A percentile compares a stretch with the other conserved stretches of the same genome.
phyloP scores from a whole-genome alignment of 2,888 invertebrate genomes.

The Archaeoteleia sp. region DNA sequence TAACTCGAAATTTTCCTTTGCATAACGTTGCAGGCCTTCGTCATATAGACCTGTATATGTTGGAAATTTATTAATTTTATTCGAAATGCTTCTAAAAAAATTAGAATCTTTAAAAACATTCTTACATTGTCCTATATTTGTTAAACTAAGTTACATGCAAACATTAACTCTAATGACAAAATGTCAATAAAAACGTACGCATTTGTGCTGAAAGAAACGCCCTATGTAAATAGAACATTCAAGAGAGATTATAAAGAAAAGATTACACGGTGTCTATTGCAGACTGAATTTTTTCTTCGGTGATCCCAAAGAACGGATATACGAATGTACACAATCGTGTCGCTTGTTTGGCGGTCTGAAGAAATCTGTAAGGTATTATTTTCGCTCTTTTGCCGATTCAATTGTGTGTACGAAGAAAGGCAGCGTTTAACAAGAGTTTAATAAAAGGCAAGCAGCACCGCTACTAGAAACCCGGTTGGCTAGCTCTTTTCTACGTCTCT shows the following conservation, averaged over 20 bases:
- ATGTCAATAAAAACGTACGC: too few relatives aligned
- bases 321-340: slow-evolving; percentile 25
- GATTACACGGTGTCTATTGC: slow-evolving; percentile 73
- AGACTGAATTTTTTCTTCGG: slow-evolving; percentile 32
- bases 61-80: too few relatives aligned
- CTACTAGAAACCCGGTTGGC: slow-evolving; percentile 44
- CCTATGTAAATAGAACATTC: neutral
- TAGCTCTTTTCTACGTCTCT: slow-evolving; percentile 40
- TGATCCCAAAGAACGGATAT: slow-evolving; percentile 17
- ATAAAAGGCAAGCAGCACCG: slow-evolving; percentile 73
- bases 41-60: too few relatives aligned
- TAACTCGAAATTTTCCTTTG: too few relatives aligned
- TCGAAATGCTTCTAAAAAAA: too few relatives aligned
- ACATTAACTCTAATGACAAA: too few relatives aligned
- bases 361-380: slow-evolving; percentile 67
- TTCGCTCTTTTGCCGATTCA: slow-evolving; percentile 74
- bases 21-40: too few relatives aligned
- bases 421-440: slow-evolving; percentile 74
- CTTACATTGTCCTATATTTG: too few relatives aligned
- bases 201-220: neutral
- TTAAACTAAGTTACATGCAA: too few relatives aligned
- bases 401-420: slow-evolving; percentile 73
- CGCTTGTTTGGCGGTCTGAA: slow-evolving; percentile 44
- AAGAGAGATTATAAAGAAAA: slow-evolving; percentile 68
- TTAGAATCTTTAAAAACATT: too few relatives aligned